Conservation (phyloP, 2,888 invertebrate species). For the Chymomyza caudatula region DNA sequence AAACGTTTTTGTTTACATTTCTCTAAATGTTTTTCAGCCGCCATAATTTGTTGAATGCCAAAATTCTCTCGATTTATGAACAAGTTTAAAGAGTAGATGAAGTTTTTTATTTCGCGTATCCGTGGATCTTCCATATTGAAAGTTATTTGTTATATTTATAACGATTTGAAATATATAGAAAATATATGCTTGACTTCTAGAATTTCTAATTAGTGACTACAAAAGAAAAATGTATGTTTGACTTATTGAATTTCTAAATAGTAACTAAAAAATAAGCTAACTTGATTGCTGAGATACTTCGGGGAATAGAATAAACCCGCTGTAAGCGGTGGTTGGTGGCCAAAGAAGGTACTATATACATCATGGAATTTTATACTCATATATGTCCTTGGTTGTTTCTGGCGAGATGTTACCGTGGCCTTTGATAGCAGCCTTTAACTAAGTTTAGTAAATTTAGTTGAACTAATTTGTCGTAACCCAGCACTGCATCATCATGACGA, state of each 20-base stretch:
- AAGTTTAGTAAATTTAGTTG: neutral
- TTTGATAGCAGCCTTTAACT: neutral
- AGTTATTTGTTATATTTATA: neutral
- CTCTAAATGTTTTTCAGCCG: constrained; percentile 23
- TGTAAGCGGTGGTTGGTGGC: too few species aligned
- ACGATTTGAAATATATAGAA: neutral
- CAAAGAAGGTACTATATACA: too few species aligned
- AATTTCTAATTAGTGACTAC: neutral
- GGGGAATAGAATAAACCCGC: too few species aligned
- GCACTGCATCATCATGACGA: neutral
- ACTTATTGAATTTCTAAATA: neutral
- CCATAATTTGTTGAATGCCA: constrained; percentile 10
- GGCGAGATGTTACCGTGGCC: neutral
- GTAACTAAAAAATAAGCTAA: neutral
- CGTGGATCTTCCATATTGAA: constrained; percentile 28
- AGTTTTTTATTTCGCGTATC: constrained; percentile 13
- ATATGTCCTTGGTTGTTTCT: neutral
- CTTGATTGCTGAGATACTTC: neutral
- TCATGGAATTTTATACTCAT: too few species aligned
- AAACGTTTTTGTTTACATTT: neutral
- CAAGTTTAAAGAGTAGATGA: constrained; percentile 22
- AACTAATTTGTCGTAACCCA: neutral
- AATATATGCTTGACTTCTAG: neutral
- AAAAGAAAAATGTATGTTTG: neutral
- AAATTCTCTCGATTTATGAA: constrained; percentile 13